phyloP scores from a whole-genome alignment of 2,113 vertebrate species.

The Acrocephalus kingi region DNA sequence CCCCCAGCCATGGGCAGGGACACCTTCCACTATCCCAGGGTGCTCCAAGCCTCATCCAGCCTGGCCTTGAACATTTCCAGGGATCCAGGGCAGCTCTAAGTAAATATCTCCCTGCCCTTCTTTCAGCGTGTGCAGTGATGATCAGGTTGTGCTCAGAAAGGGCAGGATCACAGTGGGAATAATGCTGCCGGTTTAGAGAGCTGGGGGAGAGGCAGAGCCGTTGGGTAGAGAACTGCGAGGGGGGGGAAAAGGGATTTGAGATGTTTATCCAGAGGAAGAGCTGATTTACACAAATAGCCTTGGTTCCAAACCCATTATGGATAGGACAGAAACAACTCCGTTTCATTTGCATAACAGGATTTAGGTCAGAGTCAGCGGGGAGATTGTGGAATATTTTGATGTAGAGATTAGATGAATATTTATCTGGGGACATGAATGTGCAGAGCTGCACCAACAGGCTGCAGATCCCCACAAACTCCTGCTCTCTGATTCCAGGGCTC shows the following conservation, averaged over 20 bases:
- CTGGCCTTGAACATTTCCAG: background rate
- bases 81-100: background rate
- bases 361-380: background rate
- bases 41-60: background rate
- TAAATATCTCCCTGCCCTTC: background rate
- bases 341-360: background rate
- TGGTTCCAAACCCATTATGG: background rate
- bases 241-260: background rate
- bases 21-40: rapidly evolving
- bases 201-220: background rate
- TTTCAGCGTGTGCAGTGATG: background rate
- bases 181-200: background rate
- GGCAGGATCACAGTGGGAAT: background rate
- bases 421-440: background rate
- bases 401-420: background rate
- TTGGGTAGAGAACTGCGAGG: background rate
- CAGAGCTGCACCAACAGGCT: background rate
- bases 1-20: background rate
- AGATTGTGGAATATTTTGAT: background rate
- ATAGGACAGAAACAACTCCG: background rate
- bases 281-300: background rate
- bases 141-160: background rate
- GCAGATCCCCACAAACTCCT: background rate
- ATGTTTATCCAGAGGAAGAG: background rate
- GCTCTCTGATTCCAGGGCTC: rapidly evolving